Percentiles rank a stretch among this genome's conserved stretches.
These are phyloP conservation scores for Drosophila albomicans DNA, from an alignment of 1,140 invertebrate genomes.

Conservation along the genomic window DNA sequence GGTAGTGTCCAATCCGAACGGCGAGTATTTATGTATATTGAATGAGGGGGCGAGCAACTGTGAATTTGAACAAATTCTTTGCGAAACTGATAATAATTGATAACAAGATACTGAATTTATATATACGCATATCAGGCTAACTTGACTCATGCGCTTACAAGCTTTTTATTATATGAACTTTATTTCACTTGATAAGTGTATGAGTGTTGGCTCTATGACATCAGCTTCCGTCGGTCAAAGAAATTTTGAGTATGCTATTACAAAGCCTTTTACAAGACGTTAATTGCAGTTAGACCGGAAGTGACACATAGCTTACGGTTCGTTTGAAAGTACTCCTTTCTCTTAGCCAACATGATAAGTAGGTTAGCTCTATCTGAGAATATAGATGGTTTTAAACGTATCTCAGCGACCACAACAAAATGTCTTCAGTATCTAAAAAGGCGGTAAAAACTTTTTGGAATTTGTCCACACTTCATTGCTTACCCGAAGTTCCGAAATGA, in stretches of 20 bases:
- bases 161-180: conserved; percentile 40
- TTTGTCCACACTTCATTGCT: no score
- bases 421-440: no score
- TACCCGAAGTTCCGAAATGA: no score
- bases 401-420: no score
- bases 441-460: no score
- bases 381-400: no score
- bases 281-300: conserved; percentile 5
- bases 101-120: conserved; percentile 54
- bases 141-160: conserved; percentile 67
- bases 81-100: conserved; percentile 62
- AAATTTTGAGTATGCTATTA: background rate
- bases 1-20: conserved; percentile 30
- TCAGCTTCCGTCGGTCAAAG: conserved; percentile 33
- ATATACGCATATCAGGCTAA: conserved; percentile 35
- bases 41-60: conserved; percentile 4
- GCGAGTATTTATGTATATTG: background rate
- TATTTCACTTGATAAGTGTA: conserved; percentile 51
- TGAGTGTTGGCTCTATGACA: conserved; percentile 47
- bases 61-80: conserved; percentile 53
- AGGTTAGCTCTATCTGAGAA: no score
- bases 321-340: no score
- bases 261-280: conserved; percentile 11
- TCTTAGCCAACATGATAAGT: no score
- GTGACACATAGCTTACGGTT: conserved; percentile 25